Conservation (phyloP, 2,888 invertebrate genomes). For the Acrobasis repandana region DNA sequence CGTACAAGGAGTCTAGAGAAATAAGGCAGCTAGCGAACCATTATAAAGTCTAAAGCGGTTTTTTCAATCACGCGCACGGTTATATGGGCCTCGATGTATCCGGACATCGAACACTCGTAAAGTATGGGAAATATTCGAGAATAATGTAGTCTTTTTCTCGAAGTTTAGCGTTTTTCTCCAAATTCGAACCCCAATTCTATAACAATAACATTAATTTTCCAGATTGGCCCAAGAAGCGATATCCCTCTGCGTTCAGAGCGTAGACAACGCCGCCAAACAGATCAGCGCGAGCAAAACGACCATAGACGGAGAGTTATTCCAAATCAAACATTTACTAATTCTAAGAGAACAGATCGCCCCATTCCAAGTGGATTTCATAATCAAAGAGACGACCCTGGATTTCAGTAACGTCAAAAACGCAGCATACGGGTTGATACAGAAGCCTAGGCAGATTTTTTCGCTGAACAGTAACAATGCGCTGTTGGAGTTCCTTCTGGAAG, state of each 20-base stretch:
- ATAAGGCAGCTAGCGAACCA: too few relatives aligned
- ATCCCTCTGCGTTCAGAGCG: constrained; percentile 94
- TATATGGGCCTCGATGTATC: too few relatives aligned
- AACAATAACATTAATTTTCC: background rate
- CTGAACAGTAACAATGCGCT: constrained; percentile 94
- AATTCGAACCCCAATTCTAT: too few relatives aligned
- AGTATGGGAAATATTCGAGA: too few relatives aligned
- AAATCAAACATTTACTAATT: constrained; percentile 98
- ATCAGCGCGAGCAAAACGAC: constrained; percentile 89
- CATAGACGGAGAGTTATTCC: constrained; percentile 98
- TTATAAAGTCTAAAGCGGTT: too few relatives aligned
- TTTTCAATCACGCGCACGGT: too few relatives aligned
- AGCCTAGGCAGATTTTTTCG: constrained; percentile 93
- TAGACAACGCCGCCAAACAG: constrained; percentile 90
- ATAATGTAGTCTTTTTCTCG: too few relatives aligned
- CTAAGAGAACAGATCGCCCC: constrained; percentile 99
- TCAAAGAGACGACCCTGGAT: constrained; percentile 96
- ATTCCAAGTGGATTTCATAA: constrained; percentile 96
- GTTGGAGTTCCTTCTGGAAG: constrained; percentile 95
- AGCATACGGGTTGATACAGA: constrained; percentile 89
- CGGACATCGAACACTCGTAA: too few relatives aligned
- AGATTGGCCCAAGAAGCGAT: constrained; percentile 96
- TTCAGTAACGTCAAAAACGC: constrained; percentile 96
- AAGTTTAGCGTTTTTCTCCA: too few relatives aligned
- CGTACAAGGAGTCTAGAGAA: too few relatives aligned